A percentile compares a stretch with the other conserved stretches of the same genome.
Evolutionary conservation across 2,113 vertebrate genomes (phyloP).

Genomic region (Carollia perspicillata): DNA sequence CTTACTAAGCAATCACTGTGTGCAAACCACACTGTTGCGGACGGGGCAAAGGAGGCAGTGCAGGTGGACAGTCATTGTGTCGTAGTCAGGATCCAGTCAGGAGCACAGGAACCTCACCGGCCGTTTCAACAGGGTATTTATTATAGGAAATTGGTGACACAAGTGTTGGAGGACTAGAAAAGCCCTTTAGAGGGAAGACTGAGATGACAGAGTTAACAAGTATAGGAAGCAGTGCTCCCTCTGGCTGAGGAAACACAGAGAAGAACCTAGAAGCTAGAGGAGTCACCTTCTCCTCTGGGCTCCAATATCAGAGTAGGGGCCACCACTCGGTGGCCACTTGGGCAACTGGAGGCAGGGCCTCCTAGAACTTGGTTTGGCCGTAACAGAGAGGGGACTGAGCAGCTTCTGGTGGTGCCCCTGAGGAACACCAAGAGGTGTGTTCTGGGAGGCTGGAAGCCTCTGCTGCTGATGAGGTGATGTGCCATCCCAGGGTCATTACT

Average conservation of each 20-base stretch:
- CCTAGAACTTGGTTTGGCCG: not conserved
- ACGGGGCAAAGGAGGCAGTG: not conserved
- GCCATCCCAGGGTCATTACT: not conserved
- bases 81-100: not conserved
- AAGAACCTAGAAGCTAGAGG: not conserved
- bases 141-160: not conserved
- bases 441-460: not conserved
- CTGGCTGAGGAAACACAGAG: not conserved
- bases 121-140: not conserved
- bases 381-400: not conserved
- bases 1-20: not conserved
- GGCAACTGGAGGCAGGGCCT: not conserved
- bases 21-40: not conserved
- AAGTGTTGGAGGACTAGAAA: not conserved
- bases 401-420: not conserved
- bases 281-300: not conserved
- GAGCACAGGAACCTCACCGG: not conserved
- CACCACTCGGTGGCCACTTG: not conserved
- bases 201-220: not conserved
- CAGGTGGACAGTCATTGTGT: not conserved
- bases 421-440: no score
- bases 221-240: not conserved
- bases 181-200: not conserved
- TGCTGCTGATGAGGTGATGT: not conserved
- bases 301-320: not conserved